Conservation (phyloP, 2,113 vertebrate species). For the Miniopterus natalensis region DNA sequence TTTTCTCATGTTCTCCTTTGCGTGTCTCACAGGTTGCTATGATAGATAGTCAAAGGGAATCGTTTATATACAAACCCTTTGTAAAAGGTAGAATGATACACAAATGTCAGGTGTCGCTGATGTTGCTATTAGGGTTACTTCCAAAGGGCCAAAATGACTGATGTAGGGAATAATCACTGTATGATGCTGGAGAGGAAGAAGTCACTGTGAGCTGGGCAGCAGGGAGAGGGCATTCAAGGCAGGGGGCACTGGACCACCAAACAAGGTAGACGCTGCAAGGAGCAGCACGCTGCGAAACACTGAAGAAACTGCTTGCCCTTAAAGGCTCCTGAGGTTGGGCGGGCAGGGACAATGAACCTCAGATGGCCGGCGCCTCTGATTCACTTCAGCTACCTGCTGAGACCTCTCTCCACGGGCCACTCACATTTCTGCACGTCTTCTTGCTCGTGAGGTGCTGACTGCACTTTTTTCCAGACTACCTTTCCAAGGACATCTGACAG, state of each 20-base stretch:
- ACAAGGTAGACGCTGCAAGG: background rate
- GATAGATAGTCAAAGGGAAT: background rate
- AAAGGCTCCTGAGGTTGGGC: background rate
- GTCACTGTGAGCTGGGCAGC: background rate
- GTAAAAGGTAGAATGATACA: background rate
- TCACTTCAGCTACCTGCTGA: background rate
- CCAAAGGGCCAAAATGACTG: background rate
- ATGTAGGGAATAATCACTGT: background rate
- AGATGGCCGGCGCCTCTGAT: background rate
- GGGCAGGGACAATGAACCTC: background rate
- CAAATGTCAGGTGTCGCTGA: background rate
- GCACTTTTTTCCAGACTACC: background rate
- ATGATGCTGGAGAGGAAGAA: background rate
- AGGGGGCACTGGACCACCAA: background rate
- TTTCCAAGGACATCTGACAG: background rate
- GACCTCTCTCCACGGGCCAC: background rate
- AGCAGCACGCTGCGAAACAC: background rate
- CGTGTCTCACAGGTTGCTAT: background rate
- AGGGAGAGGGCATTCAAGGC: background rate
- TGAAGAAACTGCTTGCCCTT: background rate
- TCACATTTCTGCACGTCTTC: background rate
- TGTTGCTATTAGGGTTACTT: background rate
- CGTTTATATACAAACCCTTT: background rate
- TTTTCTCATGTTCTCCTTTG: conserved; percentile 16
- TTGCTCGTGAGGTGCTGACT: background rate